Base-by-base conservation (phyloP, 2,113 vertebrate species). In the Rhabdomys dilectus region DNA sequence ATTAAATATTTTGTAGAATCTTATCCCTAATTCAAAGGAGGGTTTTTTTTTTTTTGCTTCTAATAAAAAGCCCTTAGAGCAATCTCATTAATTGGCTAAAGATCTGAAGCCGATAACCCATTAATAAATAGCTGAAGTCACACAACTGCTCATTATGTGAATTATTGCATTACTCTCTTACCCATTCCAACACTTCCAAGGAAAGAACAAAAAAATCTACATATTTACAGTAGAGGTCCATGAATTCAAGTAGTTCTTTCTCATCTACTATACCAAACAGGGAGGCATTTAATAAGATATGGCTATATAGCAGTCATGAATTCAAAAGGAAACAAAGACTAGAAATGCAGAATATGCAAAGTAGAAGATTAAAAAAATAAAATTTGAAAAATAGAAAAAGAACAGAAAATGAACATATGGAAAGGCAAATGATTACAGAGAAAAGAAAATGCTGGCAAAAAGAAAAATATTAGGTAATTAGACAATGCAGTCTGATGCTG, bases 21-120 rank as follows among this genome's bases (percentile, higher is more conserved):
- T 94, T 94, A 94, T 21, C 64, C 51, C 58, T 95, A 96, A 96
- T 96, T 96, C 91, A 97, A 93, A 95, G 91, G 10, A 13, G 45
- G 42, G 4, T 5, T 80, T 86, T 92, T 87, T 51, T 24, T 45
- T 45, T 13, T 84, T 24, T 51, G 60, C 22, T 16, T 53, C 70
- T 76, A 76, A 29, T 24, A 73, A 94, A 88, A 91, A 62, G 45
- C 34, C 42, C 60, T 94, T 62, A 91, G 88, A 93, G 48, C 82
- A 89, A 76, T 92, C 91, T 96, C 94, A 96, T 91, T 90, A 95
- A 77, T 48, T 89, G 88, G 73, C 90, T 76, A 89, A 91, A 94
- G 91, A 96, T 81, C 81, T 94, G 62, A 90, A 34, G 42, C 56
- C 62, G 26, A 34, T 31, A 91, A 87, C 15, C 48, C 75, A 85